Percentiles rank a stretch among this genome's conserved stretches.
These are phyloP conservation scores for Cinclus cinclus DNA, from an alignment of 2,113 vertebrate genomes.

Conservation along the genomic window DNA sequence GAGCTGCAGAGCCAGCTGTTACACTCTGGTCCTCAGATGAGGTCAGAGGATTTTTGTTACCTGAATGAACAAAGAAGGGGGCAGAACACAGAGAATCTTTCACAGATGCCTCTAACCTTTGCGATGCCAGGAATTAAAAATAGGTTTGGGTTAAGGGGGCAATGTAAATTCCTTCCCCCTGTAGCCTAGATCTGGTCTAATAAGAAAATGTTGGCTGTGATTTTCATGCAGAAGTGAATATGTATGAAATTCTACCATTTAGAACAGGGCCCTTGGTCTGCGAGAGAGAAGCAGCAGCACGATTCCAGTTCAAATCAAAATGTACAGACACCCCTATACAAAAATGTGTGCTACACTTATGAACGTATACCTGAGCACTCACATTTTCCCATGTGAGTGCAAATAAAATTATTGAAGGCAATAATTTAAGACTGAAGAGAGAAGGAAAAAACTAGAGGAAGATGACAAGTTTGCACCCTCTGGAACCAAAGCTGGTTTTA, in stretches of 20 bases:
- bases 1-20: neutral
- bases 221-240: neutral
- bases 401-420: neutral
- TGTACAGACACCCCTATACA: too few relatives aligned
- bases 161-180: neutral
- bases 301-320: neutral
- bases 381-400: too few relatives aligned
- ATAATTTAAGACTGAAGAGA: neutral
- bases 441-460: neutral
- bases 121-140: neutral
- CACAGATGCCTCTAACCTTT: fast-evolving
- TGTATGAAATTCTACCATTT: neutral
- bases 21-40: neutral
- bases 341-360: neutral
- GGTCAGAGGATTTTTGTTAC: neutral
- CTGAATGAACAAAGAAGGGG: neutral
- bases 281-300: neutral
- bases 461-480: neutral
- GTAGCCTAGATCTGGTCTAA: neutral
- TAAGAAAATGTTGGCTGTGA: neutral
- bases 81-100: neutral
- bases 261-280: neutral
- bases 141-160: neutral
- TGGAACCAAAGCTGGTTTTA: neutral
- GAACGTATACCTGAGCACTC: fast-evolving